These are phyloP conservation scores for Diarsia rubi DNA, from an alignment of 2,888 invertebrate genomes.

Conservation along the genomic window DNA sequence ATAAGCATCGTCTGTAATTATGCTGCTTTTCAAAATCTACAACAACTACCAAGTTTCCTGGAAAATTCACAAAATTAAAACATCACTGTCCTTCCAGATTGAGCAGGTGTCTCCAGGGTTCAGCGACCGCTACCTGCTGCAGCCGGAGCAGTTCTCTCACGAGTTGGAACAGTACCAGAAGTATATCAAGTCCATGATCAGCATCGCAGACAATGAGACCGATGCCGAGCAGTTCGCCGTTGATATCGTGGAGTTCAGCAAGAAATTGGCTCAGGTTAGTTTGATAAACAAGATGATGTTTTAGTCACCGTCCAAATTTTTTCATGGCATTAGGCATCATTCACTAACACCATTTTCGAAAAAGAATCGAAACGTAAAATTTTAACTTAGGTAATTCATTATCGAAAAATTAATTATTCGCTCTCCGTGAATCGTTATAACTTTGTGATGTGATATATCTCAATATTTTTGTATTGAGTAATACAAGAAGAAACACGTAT, in stretches of 20 bases:
- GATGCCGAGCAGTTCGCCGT: constrained; percentile 89
- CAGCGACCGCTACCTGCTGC: constrained; percentile 92
- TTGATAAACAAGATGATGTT: too few relatives aligned
- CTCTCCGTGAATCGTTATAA: too few relatives aligned
- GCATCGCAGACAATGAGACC: constrained; percentile 84
- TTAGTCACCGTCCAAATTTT: too few relatives aligned
- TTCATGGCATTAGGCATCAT: too few relatives aligned
- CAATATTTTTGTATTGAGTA: too few relatives aligned
- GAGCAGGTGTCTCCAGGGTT: constrained; percentile 93
- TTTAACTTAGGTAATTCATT: too few relatives aligned
- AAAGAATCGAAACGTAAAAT: too few relatives aligned
- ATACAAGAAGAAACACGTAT: too few relatives aligned
- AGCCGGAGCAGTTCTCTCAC: constrained; percentile 91
- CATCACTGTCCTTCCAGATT: constrained; percentile 81
- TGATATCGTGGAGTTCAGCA: constrained; percentile 92
- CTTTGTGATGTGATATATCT: too few relatives aligned
- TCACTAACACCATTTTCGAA: too few relatives aligned
- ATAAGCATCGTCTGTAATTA: neutral
- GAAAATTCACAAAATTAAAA: neutral
- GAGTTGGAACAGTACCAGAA: constrained; percentile 91
- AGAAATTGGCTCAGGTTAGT: constrained; percentile 91
- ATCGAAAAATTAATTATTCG: too few relatives aligned
- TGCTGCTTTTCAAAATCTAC: neutral
- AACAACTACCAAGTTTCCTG: neutral
- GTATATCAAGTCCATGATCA: constrained; percentile 91